phyloP scores from a whole-genome alignment of 2,113 vertebrate genomes.

The Microcebus lehilahytsara region DNA sequence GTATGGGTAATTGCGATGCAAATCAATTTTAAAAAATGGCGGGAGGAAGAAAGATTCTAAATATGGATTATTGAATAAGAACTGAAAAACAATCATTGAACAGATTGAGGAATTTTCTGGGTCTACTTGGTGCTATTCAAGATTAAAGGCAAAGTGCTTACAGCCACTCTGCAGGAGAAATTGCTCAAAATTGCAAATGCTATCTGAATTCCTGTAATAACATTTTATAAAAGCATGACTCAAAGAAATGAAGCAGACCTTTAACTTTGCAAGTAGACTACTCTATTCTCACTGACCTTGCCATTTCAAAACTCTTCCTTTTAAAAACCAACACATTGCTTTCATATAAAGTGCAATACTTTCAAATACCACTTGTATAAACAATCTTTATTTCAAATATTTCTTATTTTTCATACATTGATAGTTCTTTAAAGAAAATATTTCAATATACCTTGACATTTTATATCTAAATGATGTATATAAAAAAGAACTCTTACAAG shows the following conservation, averaged over 20 bases:
- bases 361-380: slow-evolving; percentile 29
- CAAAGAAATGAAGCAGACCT: neutral
- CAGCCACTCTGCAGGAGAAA: neutral
- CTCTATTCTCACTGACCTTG: neutral
- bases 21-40: neutral
- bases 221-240: neutral
- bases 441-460: slow-evolving; percentile 25
- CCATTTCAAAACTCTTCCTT: slow-evolving; percentile 13
- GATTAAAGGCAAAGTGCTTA: neutral
- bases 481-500: neutral
- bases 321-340: neutral
- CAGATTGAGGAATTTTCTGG: neutral
- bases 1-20: neutral
- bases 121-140: neutral
- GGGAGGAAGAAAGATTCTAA: neutral
- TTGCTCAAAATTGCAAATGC: neutral
- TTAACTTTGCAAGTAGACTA: neutral
- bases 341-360: slow-evolving; percentile 41
- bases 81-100: neutral
- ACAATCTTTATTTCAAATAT: neutral
- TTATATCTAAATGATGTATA: neutral
- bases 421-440: neutral
- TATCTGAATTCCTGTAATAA: neutral
- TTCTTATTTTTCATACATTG: neutral
- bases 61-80: neutral